Evolutionary conservation across 2,797 vertebrate species (phyloP), one percentile per base, ranked within the genome.

Genomic region (Adelosebastes latens): DNA sequence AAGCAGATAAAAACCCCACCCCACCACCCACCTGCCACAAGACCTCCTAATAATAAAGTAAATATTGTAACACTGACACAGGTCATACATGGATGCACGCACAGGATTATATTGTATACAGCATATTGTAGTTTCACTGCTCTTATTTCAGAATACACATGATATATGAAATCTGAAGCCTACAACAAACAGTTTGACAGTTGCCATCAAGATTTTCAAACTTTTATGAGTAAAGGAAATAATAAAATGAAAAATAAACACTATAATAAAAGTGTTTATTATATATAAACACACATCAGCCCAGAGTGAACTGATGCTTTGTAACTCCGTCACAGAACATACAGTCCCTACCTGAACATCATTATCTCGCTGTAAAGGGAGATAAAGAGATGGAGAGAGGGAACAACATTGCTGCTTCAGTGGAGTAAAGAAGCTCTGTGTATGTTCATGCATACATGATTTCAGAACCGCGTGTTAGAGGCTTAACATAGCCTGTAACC

Each of bases 401-500:
- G 12, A 42, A 65, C n/a, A 68, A 34, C 24, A 9, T 20, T 52
- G 58, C 82, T 56, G 61, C 76, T 74, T 66, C 69, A 73, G 32
- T 34, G 16, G 22, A 80, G 79, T 59, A 20, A 46, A 68, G 25
- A 67, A 39, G 14, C 42, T 61, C 11, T 34, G 36, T 65, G n/a
- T 66, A 68, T n/a, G 36, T 77, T 79, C 62, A 81, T 34, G 72
- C 75, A 60, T 73, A 64, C 16, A 2, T 65, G 66, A 73, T 66
- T 75, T 78, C 36, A 58, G 71, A 61, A 70, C 59, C 22, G 8
- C 25, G 16, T 76, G 77, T 73, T 64, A 18, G 59, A 22, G 56
- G 81, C 83, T 86, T 86, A 80, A 82, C 82, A 66, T 49, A 73
- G 72, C 63, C 52, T 74, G 53, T 70, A 58, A 79, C 55, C 25